Evolutionary conservation across 1,140 invertebrate genomes (phyloP).

Genomic region (Drosophila biarmipes): DNA sequence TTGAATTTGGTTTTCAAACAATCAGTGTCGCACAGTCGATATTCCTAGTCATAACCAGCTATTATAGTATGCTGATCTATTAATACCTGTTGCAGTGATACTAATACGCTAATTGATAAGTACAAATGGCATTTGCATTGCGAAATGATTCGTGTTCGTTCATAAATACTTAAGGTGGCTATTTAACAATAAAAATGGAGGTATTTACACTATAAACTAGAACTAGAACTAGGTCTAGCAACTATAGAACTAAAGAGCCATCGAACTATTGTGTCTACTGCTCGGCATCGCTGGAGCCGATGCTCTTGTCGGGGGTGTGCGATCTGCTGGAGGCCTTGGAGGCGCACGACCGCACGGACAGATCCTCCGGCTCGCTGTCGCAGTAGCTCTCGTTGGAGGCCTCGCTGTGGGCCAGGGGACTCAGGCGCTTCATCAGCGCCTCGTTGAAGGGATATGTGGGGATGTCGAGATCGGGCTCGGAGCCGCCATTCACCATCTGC

Average conservation of each 20-base stretch:
- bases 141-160: slow-evolving; percentile 32
- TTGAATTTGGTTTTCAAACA: slow-evolving; percentile 66
- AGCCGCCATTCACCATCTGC: slow-evolving; percentile 4
- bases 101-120: slow-evolving; percentile 51
- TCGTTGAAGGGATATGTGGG: slow-evolving; percentile 86
- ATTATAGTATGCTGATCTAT: slow-evolving; percentile 47
- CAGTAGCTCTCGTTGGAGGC: slow-evolving; percentile 76
- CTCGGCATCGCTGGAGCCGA: slow-evolving; percentile 65
- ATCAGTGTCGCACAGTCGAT: slow-evolving; percentile 58
- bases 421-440: slow-evolving; percentile 78
- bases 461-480: slow-evolving; percentile 58
- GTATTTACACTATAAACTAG: slow-evolving; percentile 63
- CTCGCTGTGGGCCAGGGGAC: slow-evolving; percentile 75
- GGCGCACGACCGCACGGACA: slow-evolving; percentile 75
- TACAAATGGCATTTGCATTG: slow-evolving; percentile 45
- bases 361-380: slow-evolving; percentile 79
- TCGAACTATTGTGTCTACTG: slow-evolving; percentile 47
- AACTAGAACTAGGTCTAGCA: slow-evolving; percentile 26
- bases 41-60: slow-evolving; percentile 61
- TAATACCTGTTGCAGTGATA: slow-evolving; percentile 53
- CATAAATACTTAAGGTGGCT: slow-evolving; percentile 32
- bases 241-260: slow-evolving; percentile 5
- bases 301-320: slow-evolving; percentile 71
- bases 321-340: slow-evolving; percentile 76
- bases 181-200: slow-evolving; percentile 42